phyloP scores from a whole-genome alignment of 2,888 invertebrate genomes.

The Philonicus albiceps region DNA sequence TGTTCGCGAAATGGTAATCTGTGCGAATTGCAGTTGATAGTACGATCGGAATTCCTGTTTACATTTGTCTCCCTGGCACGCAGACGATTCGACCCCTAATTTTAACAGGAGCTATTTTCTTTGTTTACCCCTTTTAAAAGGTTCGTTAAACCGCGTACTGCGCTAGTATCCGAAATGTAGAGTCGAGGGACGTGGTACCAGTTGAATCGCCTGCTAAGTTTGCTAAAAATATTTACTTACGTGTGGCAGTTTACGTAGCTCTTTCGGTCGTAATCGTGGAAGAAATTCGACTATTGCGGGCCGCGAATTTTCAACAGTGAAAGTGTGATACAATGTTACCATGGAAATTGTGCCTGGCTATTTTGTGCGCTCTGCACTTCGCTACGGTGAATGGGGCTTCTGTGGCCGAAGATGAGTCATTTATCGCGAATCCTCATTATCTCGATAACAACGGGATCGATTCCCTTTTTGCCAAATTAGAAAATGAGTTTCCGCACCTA shows the following conservation, averaged over 20 bases:
- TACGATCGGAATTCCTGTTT: neutral
- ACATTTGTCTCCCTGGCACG: neutral
- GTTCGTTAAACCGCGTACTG: neutral
- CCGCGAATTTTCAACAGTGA: neutral
- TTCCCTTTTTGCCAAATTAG: constrained; percentile 69
- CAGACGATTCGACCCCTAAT: neutral
- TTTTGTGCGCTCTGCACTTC: neutral
- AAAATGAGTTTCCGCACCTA: constrained; percentile 71
- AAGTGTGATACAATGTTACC: neutral
- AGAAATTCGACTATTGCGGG: neutral
- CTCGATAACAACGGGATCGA: constrained; percentile 75
- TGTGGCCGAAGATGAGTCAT: constrained; percentile 61
- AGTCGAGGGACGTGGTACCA: neutral
- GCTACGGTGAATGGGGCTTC: neutral
- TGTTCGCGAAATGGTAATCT: neutral
- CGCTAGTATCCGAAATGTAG: neutral
- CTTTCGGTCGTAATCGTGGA: neutral
- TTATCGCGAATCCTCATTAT: constrained; percentile 69
- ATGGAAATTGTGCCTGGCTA: neutral
- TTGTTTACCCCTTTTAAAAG: neutral
- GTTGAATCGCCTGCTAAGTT: neutral
- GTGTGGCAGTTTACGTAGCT: neutral
- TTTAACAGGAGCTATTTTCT: neutral
- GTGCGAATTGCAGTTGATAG: neutral
- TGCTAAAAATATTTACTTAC: neutral